phyloP scores from a whole-genome alignment of 2,888 invertebrate species.

The Mimachlamys varia region DNA sequence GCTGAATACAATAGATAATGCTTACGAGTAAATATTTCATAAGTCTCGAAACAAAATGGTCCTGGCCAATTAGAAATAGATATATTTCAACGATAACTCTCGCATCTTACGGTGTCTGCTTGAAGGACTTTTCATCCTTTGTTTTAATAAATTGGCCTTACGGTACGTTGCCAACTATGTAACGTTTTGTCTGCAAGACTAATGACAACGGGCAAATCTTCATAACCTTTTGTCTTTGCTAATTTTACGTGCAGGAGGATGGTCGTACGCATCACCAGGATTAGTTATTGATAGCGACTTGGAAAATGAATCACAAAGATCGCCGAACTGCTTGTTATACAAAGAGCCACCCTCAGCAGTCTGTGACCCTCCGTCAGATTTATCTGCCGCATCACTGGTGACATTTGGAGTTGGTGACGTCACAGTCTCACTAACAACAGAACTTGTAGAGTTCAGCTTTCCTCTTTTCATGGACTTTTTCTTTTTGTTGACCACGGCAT shows the following conservation, averaged over 20 bases:
- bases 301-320: not conserved
- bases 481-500: constrained; percentile 1
- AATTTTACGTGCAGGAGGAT: not conserved
- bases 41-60: too few relatives aligned
- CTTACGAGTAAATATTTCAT: too few relatives aligned
- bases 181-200: too few relatives aligned
- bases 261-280: not conserved
- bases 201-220: not conserved
- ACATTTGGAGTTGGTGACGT: not conserved
- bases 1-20: too few relatives aligned
- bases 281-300: not conserved
- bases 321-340: not conserved
- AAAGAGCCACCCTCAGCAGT: not conserved
- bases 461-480: not conserved
- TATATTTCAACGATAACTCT: too few relatives aligned
- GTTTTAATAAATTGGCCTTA: too few relatives aligned
- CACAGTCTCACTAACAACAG: not conserved
- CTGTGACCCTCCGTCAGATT: not conserved
- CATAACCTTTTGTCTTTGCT: too few relatives aligned
- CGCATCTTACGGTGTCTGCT: too few relatives aligned
- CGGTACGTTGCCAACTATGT: too few relatives aligned
- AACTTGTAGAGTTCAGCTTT: not conserved
- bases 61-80: too few relatives aligned
- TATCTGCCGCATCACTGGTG: not conserved
- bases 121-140: too few relatives aligned